Conservation (phyloP, 2,113 vertebrate species). For the Madoqua kirkii region DNA sequence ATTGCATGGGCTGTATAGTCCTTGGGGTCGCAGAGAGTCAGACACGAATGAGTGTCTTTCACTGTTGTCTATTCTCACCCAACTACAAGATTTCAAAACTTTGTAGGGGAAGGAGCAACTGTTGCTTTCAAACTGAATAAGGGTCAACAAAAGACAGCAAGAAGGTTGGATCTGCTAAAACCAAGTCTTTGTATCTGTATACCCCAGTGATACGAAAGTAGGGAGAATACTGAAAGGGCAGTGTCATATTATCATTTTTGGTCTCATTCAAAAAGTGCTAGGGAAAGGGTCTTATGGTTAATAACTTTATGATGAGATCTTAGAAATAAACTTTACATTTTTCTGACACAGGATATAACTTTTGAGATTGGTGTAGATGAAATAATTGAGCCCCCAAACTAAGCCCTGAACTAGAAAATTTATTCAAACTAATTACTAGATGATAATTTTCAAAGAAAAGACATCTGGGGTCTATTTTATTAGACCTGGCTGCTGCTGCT, state of each 20-base stretch:
- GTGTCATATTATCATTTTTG: conserved; percentile 31
- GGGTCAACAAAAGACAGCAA: background rate
- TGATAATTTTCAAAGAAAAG: conserved; percentile 43
- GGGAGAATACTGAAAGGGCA: conserved; percentile 1
- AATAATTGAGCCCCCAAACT: conserved; percentile 17
- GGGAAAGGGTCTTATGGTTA: background rate
- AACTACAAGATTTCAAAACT: background rate
- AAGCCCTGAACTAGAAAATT: conserved; percentile 58
- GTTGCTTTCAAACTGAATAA: background rate
- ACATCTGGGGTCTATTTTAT: background rate
- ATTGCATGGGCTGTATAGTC: background rate
- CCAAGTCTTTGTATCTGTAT: background rate
- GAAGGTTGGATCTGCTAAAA: conserved; percentile 11
- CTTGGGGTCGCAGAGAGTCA: background rate
- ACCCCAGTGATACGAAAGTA: background rate
- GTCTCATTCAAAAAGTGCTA: conserved; percentile 17
- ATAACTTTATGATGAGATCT: conserved; percentile 23
- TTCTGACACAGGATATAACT: background rate
- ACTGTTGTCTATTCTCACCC: background rate
- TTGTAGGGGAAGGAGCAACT: background rate
- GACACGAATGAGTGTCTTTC: background rate
- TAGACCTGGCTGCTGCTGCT: too few species aligned
- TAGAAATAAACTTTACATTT: conserved; percentile 47
- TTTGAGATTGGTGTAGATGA: background rate
- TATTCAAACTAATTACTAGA: conserved; percentile 26